Conservation (phyloP, 1,140 invertebrate genomes). For the Araneus ventricosus region DNA sequence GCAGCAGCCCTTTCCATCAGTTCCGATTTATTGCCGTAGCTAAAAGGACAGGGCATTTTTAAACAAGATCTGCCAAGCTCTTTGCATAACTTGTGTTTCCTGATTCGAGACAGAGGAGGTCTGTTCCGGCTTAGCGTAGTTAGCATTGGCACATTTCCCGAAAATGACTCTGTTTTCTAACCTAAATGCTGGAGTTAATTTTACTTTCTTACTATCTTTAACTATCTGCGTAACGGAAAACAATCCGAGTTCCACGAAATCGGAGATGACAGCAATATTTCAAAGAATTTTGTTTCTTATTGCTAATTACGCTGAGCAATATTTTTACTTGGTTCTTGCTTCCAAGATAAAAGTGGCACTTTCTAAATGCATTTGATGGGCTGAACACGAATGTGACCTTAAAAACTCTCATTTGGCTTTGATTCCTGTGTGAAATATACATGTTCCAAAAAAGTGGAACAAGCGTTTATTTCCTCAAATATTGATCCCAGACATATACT, state of each 20-base stretch:
- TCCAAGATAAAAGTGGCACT: too few relatives aligned
- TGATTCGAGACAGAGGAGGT: background rate
- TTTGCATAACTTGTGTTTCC: background rate
- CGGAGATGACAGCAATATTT: background rate
- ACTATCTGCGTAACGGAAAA: background rate
- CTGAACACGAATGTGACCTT: too few relatives aligned
- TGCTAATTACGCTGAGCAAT: too few relatives aligned
- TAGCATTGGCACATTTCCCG: background rate
- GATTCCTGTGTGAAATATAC: too few relatives aligned
- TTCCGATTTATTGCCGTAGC: background rate
- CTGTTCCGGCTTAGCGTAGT: background rate
- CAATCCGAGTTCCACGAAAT: background rate
- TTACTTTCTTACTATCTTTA: slow-evolving; percentile 19
- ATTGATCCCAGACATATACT: too few relatives aligned
- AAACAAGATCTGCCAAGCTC: background rate
- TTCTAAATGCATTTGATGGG: too few relatives aligned
- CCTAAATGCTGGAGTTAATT: slow-evolving; percentile 16
- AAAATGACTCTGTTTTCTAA: background rate
- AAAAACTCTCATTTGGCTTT: too few relatives aligned
- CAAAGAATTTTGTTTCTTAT: too few relatives aligned
- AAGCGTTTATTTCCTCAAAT: too few relatives aligned
- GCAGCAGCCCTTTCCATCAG: background rate
- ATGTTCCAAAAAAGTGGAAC: too few relatives aligned
- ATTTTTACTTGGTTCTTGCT: too few relatives aligned
- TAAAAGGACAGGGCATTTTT: background rate